Base-by-base conservation (phyloP, 2,113 vertebrate genomes). In the Ptilorrhoa leucosticta region DNA sequence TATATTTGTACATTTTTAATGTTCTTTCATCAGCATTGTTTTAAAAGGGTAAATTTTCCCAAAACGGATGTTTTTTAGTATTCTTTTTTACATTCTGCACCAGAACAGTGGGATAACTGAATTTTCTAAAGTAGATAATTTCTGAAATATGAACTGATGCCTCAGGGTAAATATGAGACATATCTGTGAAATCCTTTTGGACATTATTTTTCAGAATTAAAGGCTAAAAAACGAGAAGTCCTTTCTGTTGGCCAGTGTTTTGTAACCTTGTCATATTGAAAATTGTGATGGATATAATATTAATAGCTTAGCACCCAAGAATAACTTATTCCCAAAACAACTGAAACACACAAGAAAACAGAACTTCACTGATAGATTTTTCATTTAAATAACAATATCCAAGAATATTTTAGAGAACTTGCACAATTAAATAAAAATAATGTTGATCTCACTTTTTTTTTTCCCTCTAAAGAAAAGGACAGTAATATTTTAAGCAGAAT, bases 101-200 rank as follows among this genome's bases (percentile, higher is more conserved):
- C 31, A 90, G 57, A 90, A 83, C 10, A 80, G 63, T 88, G 26
- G 40, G 44, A 83, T 82, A 92, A 82, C 33, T 76, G 54, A 96
- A 80, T 92, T 93, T 58, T 85, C 21, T 72, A 11, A 79, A 76
- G 50, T 30, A 86, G 53, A 60, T 79, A 82, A 91, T 94, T 97
- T 94, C 76, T 92, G 57, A 83, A 93, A 88, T 72, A 88, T 48
- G 31, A 94, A 61, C 53, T 53, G 54, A 45, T 61, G 78, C 92
- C 57, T 95, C 30, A 48, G 58, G 88, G 63, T 53, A 93, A 94
- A 85, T 65, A 80, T 31, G 40, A 92, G 63, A 90, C 22, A 28
- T 69, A 85, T 71, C 82, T 90, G 68, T 93, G 88, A 91, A 95
- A 94, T 83, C 26, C 71, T 83, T 92, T 94, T 65, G 70, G 90